These are phyloP conservation scores for Zygogramma bicolorata DNA, from an alignment of 2,888 invertebrate species.

Conservation along the genomic window DNA sequence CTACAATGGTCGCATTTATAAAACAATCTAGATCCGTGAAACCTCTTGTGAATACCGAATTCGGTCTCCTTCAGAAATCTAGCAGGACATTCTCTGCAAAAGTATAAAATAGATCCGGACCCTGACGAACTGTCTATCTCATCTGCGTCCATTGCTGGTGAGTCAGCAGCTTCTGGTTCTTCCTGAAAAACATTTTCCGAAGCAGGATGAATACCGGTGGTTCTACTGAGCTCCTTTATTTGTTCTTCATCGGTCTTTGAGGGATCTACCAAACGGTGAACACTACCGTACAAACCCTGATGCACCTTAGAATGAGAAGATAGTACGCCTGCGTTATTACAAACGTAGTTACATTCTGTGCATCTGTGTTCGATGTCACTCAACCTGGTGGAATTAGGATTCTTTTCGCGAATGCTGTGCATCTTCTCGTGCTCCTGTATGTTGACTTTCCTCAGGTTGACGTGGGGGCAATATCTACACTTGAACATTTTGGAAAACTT, in stretches of 20 bases:
- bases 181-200: slow-evolving; percentile 16
- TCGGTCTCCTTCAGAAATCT: slow-evolving; percentile 84
- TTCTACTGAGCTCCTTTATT: slow-evolving; percentile 67
- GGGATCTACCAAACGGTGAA: slow-evolving; percentile 78
- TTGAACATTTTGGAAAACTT: slow-evolving; percentile 86
- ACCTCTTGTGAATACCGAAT: slow-evolving; percentile 78
- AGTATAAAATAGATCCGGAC: slow-evolving; percentile 70
- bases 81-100: slow-evolving; percentile 87
- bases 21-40: slow-evolving; percentile 74
- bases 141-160: slow-evolving; percentile 44
- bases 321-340: slow-evolving; percentile 78
- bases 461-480: slow-evolving; percentile 87
- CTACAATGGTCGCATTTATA: slow-evolving; percentile 83
- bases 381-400: slow-evolving; percentile 52
- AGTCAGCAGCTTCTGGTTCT: slow-evolving; percentile 24
- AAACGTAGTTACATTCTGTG: slow-evolving; percentile 83
- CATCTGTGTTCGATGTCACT: slow-evolving; percentile 75
- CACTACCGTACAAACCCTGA: slow-evolving; percentile 77
- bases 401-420: slow-evolving; percentile 71
- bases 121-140: slow-evolving; percentile 57
- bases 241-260: slow-evolving; percentile 77
- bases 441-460: slow-evolving; percentile 83
- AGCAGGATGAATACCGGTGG: slow-evolving; percentile 24
- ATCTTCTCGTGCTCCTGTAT: slow-evolving; percentile 88
- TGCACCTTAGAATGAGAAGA: slow-evolving; percentile 83